Percentiles rank a stretch among this genome's conserved stretches.
Conservation (phyloP, 2,888 invertebrate genomes). For the Blera fallax region DNA sequence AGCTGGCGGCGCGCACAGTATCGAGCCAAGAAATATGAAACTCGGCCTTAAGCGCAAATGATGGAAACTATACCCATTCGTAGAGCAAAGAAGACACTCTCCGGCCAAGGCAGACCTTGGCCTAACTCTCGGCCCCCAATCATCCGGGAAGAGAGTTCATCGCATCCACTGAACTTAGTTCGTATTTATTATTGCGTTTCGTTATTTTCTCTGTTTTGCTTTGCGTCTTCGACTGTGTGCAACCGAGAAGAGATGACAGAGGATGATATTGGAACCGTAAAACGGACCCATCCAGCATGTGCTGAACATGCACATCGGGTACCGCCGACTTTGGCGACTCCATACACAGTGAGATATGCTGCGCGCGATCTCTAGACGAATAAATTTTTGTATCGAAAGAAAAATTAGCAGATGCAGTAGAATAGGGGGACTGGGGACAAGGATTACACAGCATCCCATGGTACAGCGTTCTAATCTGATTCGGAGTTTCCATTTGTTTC, state of each 20-base stretch:
- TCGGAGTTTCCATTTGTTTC: slow-evolving; percentile 58
- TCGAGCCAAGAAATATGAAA: slow-evolving; percentile 66
- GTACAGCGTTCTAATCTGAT: slow-evolving; percentile 58
- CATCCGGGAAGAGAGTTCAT: slow-evolving; percentile 67
- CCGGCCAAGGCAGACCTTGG: slow-evolving; percentile 60
- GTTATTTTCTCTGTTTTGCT: slow-evolving; percentile 48
- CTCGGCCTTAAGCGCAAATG: slow-evolving; percentile 62
- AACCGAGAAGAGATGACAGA: slow-evolving; percentile 58
- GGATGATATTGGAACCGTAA: slow-evolving; percentile 65
- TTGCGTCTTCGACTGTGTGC: slow-evolving; percentile 11
- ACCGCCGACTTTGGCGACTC: slow-evolving; percentile 24
- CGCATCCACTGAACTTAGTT: slow-evolving; percentile 56
- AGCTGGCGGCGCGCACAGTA: slow-evolving; percentile 19
- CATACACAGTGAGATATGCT: slow-evolving; percentile 54
- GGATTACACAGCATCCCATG: slow-evolving; percentile 1
- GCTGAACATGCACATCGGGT: background rate
- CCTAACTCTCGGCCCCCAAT: slow-evolving; percentile 64
- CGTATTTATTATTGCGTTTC: slow-evolving; percentile 68
- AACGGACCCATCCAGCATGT: slow-evolving; percentile 38
- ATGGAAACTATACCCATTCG: slow-evolving; percentile 57
- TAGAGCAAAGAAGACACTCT: slow-evolving; percentile 29
- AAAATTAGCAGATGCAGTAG: slow-evolving; percentile 37
- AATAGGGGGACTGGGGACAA: background rate
- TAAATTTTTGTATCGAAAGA: slow-evolving; percentile 64
- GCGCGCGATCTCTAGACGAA: slow-evolving; percentile 63